phyloP scores from a whole-genome alignment of 2,888 invertebrate species.

The Amblyjoppa proteus region DNA sequence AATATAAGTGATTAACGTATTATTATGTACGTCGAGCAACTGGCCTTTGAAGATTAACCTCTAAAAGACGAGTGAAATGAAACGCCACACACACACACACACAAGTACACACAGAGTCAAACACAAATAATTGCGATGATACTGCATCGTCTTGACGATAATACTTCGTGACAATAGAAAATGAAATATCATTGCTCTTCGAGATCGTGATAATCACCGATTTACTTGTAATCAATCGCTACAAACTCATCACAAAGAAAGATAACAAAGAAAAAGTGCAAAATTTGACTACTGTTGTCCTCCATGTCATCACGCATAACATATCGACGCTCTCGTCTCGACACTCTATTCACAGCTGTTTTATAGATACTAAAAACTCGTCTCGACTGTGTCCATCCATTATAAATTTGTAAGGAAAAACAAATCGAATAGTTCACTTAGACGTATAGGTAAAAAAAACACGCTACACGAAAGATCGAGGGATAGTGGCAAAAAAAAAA shows the following conservation, averaged over 20 bases:
- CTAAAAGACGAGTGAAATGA: slow-evolving; percentile 37
- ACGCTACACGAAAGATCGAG: background rate
- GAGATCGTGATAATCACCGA: slow-evolving; percentile 40
- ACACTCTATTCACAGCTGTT: slow-evolving; percentile 33
- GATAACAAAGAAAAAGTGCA: slow-evolving; percentile 54
- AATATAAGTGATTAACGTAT: slow-evolving; percentile 41
- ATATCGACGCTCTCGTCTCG: slow-evolving; percentile 32
- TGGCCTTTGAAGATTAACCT: slow-evolving; percentile 56
- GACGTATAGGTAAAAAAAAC: slow-evolving; percentile 6
- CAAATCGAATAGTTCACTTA: slow-evolving; percentile 34
- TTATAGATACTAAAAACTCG: slow-evolving; percentile 28
- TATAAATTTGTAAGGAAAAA: slow-evolving; percentile 53
- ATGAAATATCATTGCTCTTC: slow-evolving; percentile 38
- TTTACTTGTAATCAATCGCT: slow-evolving; percentile 56
- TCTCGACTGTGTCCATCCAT: slow-evolving; percentile 64
- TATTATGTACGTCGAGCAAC: slow-evolving; percentile 40
- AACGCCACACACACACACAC: slow-evolving; percentile 20
- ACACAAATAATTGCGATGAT: slow-evolving; percentile 15
- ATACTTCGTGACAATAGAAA: slow-evolving; percentile 56
- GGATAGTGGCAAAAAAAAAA: background rate
- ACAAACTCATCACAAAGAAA: slow-evolving; percentile 27
- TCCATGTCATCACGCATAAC: slow-evolving; percentile 53
- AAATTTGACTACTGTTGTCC: slow-evolving; percentile 45
- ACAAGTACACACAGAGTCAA: slow-evolving; percentile 12
- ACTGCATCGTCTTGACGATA: slow-evolving; percentile 36